A percentile compares a stretch with the other conserved stretches of the same genome.
Evolutionary conservation across 2,113 vertebrate genomes (phyloP).

Genomic region (Rutilus rutilus): DNA sequence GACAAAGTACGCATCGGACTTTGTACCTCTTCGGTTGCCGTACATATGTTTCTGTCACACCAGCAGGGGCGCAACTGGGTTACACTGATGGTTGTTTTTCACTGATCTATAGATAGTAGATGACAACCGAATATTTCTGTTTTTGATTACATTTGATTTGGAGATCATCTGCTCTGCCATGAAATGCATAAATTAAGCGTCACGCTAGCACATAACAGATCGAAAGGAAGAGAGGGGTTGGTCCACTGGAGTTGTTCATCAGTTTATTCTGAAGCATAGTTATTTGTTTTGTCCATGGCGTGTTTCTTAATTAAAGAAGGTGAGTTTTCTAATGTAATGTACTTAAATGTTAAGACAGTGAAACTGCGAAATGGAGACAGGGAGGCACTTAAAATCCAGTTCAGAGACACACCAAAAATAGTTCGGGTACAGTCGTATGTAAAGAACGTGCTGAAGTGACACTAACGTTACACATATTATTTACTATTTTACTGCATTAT

Average conservation of each 20-base stretch:
- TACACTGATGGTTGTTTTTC: background rate
- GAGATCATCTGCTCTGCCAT: background rate
- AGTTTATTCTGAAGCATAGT: background rate
- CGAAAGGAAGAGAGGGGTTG: background rate
- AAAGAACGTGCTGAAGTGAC: background rate
- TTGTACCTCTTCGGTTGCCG: slow-evolving; percentile 30
- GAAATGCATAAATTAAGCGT: slow-evolving; percentile 10
- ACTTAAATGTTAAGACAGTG: background rate
- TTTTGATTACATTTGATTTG: background rate
- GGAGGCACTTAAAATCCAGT: background rate
- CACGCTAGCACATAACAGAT: background rate
- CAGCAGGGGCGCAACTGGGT: background rate
- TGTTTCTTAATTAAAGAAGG: background rate
- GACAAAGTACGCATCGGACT: background rate
- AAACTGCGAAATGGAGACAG: background rate
- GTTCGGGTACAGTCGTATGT: background rate
- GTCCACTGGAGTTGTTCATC: background rate
- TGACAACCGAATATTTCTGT: background rate
- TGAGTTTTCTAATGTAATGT: background rate
- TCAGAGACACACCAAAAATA: background rate
- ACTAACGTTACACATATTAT: background rate
- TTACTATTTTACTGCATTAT: background rate
- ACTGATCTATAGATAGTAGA: background rate
- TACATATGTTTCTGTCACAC: slow-evolving; percentile 4
- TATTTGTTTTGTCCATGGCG: slow-evolving; percentile 14